Conservation (phyloP, 2,888 invertebrate species). For the Eledona agricola region DNA sequence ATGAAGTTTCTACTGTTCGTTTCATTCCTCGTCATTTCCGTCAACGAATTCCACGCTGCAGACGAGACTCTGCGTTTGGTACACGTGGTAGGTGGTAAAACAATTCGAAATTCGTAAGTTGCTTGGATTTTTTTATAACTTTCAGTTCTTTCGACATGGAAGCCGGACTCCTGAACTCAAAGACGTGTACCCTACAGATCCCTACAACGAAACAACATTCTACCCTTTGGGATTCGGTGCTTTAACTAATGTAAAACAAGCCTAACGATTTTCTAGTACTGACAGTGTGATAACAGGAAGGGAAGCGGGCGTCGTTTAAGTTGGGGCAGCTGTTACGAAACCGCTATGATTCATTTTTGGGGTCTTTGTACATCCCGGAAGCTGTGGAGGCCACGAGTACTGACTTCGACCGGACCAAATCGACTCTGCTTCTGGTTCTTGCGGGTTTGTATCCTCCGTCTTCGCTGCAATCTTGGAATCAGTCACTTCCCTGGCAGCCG, state of each 20-base stretch:
- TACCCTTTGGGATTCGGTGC: slow-evolving; percentile 82
- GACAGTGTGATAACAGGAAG: slow-evolving; percentile 53
- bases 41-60: slow-evolving; percentile 1
- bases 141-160: slow-evolving; percentile 80
- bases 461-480: slow-evolving; percentile 63
- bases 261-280: neutral
- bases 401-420: slow-evolving; percentile 77
- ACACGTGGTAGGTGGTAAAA: slow-evolving; percentile 49
- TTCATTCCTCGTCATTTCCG: neutral
- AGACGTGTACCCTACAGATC: slow-evolving; percentile 77
- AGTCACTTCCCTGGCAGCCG: slow-evolving; percentile 68
- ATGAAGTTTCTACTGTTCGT: slow-evolving; percentile 6
- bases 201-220: slow-evolving; percentile 69
- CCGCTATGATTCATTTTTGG: slow-evolving; percentile 61
- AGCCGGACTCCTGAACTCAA: slow-evolving; percentile 74
- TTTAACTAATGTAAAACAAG: slow-evolving; percentile 73
- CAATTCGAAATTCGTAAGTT: neutral
- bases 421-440: slow-evolving; percentile 74
- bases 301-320: slow-evolving; percentile 59
- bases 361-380: slow-evolving; percentile 56
- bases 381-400: slow-evolving; percentile 69
- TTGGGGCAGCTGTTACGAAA: slow-evolving; percentile 60
- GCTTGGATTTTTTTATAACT: slow-evolving; percentile 1
- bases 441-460: slow-evolving; percentile 75
- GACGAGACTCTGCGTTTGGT: slow-evolving; percentile 43